These are phyloP conservation scores for Molossus alvarezi DNA, from an alignment of 2,797 vertebrate genomes.

Conservation along the genomic window DNA sequence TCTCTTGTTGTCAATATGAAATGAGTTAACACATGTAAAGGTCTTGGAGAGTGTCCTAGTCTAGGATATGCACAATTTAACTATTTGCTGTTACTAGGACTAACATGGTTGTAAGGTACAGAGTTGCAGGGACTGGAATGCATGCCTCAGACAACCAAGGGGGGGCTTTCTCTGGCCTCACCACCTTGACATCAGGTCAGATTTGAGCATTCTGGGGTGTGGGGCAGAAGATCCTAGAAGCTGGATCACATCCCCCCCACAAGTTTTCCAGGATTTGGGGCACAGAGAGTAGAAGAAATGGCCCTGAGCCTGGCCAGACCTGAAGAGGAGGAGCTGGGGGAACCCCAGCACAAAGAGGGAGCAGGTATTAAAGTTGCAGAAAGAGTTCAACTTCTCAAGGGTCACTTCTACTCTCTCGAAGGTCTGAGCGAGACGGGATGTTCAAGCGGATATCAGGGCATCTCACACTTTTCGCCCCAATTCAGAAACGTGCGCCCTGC, in stretches of 20 bases:
- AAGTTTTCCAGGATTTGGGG: neutral
- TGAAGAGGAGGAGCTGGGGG: neutral
- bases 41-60: neutral
- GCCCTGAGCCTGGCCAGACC: neutral
- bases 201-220: neutral
- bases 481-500: neutral
- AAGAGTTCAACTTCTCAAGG: neutral
- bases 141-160: neutral
- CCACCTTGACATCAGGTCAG: neutral
- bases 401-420: neutral
- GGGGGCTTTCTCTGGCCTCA: neutral
- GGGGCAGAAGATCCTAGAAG: neutral
- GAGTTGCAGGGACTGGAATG: neutral
- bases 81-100: neutral
- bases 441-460: neutral
- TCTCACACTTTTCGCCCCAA: neutral
- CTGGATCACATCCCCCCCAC: neutral
- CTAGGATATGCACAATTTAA: neutral
- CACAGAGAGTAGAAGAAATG: neutral
- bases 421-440: neutral
- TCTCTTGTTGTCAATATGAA: neutral
- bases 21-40: neutral
- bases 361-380: neutral
- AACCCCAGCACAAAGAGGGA: neutral
- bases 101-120: neutral